Conservation (phyloP, 2,888 invertebrate species). For the Sepioteuthis lessoniana region DNA sequence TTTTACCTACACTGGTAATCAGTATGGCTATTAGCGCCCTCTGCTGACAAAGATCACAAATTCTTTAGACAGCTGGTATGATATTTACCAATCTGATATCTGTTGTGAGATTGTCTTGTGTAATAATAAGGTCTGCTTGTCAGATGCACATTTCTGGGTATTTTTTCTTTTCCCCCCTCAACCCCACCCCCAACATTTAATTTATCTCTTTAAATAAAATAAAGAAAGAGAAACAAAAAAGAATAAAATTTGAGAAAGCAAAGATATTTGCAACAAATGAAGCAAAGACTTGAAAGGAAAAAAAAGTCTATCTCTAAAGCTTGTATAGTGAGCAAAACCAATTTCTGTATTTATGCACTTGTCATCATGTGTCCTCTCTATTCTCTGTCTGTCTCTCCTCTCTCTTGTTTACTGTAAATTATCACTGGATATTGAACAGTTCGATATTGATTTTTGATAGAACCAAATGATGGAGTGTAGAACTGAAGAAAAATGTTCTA, state of each 20-base stretch:
- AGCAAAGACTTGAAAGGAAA: not conserved
- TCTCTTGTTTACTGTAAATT: slow-evolving; percentile 33
- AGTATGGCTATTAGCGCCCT: not conserved
- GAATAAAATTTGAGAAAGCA: not conserved
- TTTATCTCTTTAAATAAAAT: not conserved
- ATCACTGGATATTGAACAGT: slow-evolving; percentile 33
- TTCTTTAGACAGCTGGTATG: not conserved
- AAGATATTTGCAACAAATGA: not conserved
- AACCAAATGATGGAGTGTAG: not conserved
- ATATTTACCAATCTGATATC: not conserved
- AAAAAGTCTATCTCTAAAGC: not conserved
- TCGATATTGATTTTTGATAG: not conserved
- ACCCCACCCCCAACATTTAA: not conserved
- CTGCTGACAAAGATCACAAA: not conserved
- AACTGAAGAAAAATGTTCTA: not conserved
- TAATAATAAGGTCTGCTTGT: not conserved
- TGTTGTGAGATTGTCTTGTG: slow-evolving; percentile 2
- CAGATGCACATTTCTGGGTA: not conserved
- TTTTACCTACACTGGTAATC: not conserved
- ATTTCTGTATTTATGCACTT: not conserved
- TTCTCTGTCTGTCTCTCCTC: not conserved
- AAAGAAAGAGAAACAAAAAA: not conserved
- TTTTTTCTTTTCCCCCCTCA: not conserved
- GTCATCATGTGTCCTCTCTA: not conserved
- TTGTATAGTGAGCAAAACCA: not conserved